Conservation (phyloP, 92 coral and sea anemone genomes). For the Bergia puertoricense region DNA sequence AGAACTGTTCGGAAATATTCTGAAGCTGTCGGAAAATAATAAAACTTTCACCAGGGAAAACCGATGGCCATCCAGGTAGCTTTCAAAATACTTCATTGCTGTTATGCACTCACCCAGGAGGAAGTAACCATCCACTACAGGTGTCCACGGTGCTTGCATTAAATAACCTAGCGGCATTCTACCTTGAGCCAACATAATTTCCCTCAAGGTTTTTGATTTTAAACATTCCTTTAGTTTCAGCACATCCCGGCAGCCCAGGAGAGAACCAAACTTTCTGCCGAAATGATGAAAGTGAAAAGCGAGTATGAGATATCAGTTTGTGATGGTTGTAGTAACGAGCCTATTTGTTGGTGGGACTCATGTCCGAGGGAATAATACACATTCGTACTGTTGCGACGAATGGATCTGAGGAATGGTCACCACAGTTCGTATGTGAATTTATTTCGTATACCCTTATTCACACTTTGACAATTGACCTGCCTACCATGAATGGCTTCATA, state of each 20-base stretch:
- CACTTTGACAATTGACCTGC: no score
- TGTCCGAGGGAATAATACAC: no score
- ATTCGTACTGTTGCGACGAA: no score
- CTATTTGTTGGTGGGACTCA: no score
- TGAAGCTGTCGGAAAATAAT: no score
- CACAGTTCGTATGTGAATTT: no score
- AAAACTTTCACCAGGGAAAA: neutral
- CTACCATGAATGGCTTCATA: no score
- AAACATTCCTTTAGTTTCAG: neutral
- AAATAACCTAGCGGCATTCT: slow-evolving; percentile 21
- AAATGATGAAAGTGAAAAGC: neutral
- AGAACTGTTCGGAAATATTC: no score
- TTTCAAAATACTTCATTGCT: neutral
- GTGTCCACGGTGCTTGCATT: slow-evolving; percentile 24
- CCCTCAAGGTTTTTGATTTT: slow-evolving; percentile 5
- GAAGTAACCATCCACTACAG: slow-evolving; percentile 11
- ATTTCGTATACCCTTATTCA: no score
- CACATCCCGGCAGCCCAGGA: neutral
- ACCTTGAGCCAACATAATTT: slow-evolving; percentile 13
- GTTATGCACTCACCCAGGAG: neutral
- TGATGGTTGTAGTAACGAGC: neutral
- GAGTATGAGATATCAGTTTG: neutral
- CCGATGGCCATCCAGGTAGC: neutral
- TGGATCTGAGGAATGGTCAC: no score
- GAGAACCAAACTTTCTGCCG: slow-evolving; percentile 11